Conservation (phyloP, 2,888 invertebrate species). For the Nematopogon swammerdamellus region DNA sequence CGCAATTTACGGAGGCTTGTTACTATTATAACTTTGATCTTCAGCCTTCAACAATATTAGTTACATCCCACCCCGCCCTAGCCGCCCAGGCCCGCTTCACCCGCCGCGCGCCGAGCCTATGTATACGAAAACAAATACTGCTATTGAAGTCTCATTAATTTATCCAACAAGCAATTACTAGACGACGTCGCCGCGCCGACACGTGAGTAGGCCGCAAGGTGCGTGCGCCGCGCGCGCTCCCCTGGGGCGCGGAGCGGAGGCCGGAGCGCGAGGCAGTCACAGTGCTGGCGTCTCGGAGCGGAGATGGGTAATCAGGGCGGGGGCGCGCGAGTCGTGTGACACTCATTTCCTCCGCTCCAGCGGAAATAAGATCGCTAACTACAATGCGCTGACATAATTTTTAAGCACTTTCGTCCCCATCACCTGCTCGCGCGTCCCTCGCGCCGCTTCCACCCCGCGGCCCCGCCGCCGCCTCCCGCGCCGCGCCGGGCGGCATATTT, state of each 20-base stretch:
- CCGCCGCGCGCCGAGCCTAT: too few relatives aligned
- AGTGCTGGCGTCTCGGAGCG: too few relatives aligned
- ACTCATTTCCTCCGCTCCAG: neutral
- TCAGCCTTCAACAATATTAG: neutral
- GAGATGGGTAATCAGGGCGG: too few relatives aligned
- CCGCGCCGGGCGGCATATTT: too few relatives aligned
- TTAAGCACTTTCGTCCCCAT: conserved; percentile 3
- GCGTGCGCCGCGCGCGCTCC: too few relatives aligned
- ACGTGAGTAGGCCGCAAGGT: too few relatives aligned
- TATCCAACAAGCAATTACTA: neutral
- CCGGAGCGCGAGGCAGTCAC: too few relatives aligned
- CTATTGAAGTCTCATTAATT: neutral
- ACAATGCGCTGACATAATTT: neutral
- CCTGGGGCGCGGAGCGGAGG: too few relatives aligned
- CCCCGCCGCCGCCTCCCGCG: neutral
- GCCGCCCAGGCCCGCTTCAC: too few relatives aligned
- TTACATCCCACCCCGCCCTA: neutral
- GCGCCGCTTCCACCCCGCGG: conserved; percentile 6
- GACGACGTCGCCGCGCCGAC: too few relatives aligned
- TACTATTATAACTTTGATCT: neutral
- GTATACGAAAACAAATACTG: too few relatives aligned
- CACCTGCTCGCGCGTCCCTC: conserved; percentile 11
- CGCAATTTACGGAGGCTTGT: neutral
- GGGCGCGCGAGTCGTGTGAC: too few relatives aligned
- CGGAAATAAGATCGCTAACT: neutral